Base-by-base conservation (phyloP, 92 coral and sea anemone species). In the Epizoanthus fatuus region DNA sequence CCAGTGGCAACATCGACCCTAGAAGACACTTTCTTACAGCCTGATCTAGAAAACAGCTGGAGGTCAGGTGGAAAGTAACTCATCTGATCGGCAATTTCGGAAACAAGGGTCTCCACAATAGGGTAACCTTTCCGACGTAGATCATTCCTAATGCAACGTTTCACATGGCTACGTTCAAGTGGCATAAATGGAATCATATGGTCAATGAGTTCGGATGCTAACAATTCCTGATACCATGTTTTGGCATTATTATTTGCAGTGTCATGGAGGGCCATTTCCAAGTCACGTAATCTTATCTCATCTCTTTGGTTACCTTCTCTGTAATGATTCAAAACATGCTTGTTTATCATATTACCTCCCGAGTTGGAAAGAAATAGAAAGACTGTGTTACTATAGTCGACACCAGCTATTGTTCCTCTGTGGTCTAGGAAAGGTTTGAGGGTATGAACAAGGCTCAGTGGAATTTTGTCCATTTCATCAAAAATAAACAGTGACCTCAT, bases 401-500 rank as follows among this genome's bases (percentile, higher is more conserved):
- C 74, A 19, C 74, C 57, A 29, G 84, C 35, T 62, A 86, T 79
- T 64, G 68, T 72, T 38, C 96, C 91, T 57, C 92, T 93, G 69
- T 70, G 83, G 53, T 81, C 89, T 32, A 94, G 95, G 78, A 94
- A 84, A 71, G 88, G 71, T 74, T 92, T 92, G 19, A 94, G 74
- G 0, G 91, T 86, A 52, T 57, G 72, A 54, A 90, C 91, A 67
- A 94, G 72, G 13, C 89, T 88, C 20, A 49, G 76, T 16, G 91
- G 94, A 54, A 94, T 92, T 87, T 94, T 94, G 77, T 94, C 98
- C 98, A 94, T 94, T 81, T 94, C 98, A 76, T 94, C 98, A 85
- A 94, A 94, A 7, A 94, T 92, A 59, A 94, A 94, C 72, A 94
- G 70, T 3, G 86, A 92, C 19, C 98, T 93, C 35, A 83, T 90